Base-by-base conservation (phyloP, 2,113 vertebrate species). In the Catharus minimus region DNA sequence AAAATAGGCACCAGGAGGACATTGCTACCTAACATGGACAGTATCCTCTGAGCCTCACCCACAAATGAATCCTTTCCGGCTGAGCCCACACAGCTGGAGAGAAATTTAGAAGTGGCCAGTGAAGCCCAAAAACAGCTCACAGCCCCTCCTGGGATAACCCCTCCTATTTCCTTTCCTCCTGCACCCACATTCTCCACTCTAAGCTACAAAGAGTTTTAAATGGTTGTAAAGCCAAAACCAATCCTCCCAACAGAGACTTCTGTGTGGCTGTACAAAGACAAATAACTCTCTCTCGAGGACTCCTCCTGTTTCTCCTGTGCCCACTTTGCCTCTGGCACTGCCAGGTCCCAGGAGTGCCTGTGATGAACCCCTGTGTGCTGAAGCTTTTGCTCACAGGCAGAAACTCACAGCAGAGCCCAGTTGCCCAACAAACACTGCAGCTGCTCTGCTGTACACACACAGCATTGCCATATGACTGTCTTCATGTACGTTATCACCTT, bases 361-460 rank as follows among this genome's bases (percentile, higher is more conserved):
- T 26, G 32, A n/a, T 6, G 2, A 78, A 8, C 5, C 7, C 24
- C 3, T 0, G 1, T 23, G 20, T 36, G 26, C 67, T 77, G 36
- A 80, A 65, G 71, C 21, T 38, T 73, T 74, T 30, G 21, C 30
- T 64, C 27, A 62, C 47, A 79, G 71, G 26, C 15, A 62, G 60
- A 86, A 85, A 46, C 15, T 21, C 36, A 5, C 18, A 73, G 56
- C 0, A 4, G 86, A 74, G 30, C 33, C 82, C 55, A 46, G 16
- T 0, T 56, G 13, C 50, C 58, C 60, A 38, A n/a, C 1, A 4
- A 17, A 55, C 3, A 43, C 6, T 3, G 0, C 49, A 68, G 62
- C 43, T 46, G 32, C 27, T 81, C 65, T 81, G 56, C 56, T 68
- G 44, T 3, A 72, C 65, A 39, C 21, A 49, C 47, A 49, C 0